Evolutionary conservation across 2,888 invertebrate species (phyloP).

Genomic region (Oscheius sp.): DNA sequence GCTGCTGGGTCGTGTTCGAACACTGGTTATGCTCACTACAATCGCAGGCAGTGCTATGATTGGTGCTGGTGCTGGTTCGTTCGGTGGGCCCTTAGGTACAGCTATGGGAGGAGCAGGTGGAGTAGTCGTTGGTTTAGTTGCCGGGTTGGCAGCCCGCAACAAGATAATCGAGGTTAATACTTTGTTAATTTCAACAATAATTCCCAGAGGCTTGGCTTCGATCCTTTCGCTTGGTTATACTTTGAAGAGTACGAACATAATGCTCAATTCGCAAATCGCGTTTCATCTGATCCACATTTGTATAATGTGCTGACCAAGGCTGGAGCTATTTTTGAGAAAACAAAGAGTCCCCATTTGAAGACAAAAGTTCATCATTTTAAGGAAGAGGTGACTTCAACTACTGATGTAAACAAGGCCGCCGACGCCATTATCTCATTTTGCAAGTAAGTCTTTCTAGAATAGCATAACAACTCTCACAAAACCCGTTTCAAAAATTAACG

Average conservation of each 20-base stretch:
- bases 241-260: neutral
- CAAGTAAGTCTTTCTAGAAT: neutral
- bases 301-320: neutral
- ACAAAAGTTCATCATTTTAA: neutral
- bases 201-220: neutral
- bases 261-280: neutral
- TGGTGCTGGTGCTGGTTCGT: no score
- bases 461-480: no score
- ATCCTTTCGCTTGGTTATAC: neutral
- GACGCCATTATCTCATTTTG: neutral
- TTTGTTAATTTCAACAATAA: neutral
- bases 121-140: neutral
- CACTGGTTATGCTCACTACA: no score
- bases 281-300: neutral
- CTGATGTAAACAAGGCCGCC: neutral
- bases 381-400: neutral
- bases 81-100: no score
- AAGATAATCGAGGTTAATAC: neutral
- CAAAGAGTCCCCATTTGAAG: neutral
- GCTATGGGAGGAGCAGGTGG: neutral
- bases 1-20: neutral
- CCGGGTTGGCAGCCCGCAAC: neutral
- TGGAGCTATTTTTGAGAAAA: neutral
- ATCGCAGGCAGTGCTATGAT: no score
- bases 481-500: no score